These are phyloP conservation scores for Tipula vernalis DNA, from an alignment of 2,888 invertebrate species.

Conservation along the genomic window DNA sequence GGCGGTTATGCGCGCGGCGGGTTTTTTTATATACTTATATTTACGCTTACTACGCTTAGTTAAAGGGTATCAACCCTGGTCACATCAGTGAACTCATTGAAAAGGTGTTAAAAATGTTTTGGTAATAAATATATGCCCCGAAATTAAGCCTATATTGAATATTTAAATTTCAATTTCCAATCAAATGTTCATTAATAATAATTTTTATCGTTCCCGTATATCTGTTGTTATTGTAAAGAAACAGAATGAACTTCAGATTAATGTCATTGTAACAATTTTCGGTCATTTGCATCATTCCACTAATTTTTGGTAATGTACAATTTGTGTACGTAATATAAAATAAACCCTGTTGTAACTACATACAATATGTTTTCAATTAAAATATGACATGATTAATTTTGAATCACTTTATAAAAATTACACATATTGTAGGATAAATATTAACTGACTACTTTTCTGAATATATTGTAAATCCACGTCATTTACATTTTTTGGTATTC, in stretches of 20 bases:
- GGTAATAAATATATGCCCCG: neutral
- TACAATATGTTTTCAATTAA: neutral
- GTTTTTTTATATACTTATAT: too few species aligned
- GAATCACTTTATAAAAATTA: neutral
- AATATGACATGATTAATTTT: neutral
- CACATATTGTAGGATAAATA: neutral
- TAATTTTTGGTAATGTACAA: neutral
- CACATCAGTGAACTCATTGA: neutral
- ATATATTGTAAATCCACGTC: neutral
- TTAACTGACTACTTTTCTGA: neutral
- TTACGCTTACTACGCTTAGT: neutral
- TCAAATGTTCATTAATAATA: neutral
- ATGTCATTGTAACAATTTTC: neutral
- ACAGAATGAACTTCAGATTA: neutral
- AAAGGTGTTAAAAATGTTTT: neutral
- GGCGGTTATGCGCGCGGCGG: neutral
- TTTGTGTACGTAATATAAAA: neutral
- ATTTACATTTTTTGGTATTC: neutral
- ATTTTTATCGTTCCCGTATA: neutral
- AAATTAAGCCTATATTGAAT: neutral
- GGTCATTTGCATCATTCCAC: neutral
- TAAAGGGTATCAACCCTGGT: neutral
- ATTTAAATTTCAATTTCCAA: neutral
- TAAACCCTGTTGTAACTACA: neutral
- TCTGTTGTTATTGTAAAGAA: neutral